Base-by-base conservation (phyloP, 2,113 vertebrate species). In the Indicator indicator region DNA sequence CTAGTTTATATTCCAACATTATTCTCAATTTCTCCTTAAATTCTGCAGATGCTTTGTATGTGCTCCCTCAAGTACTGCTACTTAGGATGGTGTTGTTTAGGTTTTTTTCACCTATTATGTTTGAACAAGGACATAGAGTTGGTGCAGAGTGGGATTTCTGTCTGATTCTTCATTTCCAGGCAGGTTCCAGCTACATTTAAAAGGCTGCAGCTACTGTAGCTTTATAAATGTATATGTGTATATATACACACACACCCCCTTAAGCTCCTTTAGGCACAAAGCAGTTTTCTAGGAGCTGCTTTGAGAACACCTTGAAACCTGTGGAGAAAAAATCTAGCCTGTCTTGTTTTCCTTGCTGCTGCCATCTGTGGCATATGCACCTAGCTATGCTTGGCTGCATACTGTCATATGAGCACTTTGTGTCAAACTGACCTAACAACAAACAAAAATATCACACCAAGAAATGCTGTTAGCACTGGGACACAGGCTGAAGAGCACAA, bases 391-490 rank as follows among this genome's bases (percentile, higher is more conserved):
- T 93, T 68, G 83, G 58, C 68, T 95, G 83, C 79, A 55, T 91
- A 12, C 44, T 78, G 65, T 65, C 83, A 36, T 44, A 73, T 16
- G 76, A 93, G 63, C 54, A 67, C 82, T 86, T 59, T 73, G 76
- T 94, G 90, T 90, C 93, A 95, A 93, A 90, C 73, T 93, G 93
- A 95, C 94, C 93, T 90, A 90, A 90, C 48, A 89, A 69, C 62
- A 90, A 94, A 86, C 58, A 72, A 81, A 96, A 95, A 91, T 42
- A 82, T 72, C 76, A 78, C 76, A 88, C 24, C 62, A 60, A 65
- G 85, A 73, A 93, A 91, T 18, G 44, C 62, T 95, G 83, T 71
- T 95, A 95, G 75, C 69, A 71, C 54, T 16, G 32, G 63, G 27
- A 84, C 33, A 54, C 67, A 70, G 52, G 28, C 18, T 73, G 88